Percentiles rank a stretch among this genome's conserved stretches.
Conservation (phyloP, 2,888 invertebrate species). For the Heliconius aoede region DNA sequence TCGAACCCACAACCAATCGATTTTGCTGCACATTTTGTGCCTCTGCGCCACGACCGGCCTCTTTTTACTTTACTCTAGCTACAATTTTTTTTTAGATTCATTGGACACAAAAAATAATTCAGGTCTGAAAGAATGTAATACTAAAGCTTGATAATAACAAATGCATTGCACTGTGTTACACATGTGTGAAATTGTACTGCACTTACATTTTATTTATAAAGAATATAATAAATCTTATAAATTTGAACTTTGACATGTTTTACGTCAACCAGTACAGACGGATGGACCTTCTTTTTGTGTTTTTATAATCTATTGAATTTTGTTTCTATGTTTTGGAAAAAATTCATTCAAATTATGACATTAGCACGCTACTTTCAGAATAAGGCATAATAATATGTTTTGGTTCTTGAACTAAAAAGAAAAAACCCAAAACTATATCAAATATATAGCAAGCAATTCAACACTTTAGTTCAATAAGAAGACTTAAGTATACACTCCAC, state of each 20-base stretch:
- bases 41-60: no score
- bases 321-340: not conserved
- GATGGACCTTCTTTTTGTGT: conserved; percentile 6
- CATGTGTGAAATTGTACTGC: no score
- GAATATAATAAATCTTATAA: not conserved
- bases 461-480: conserved; percentile 2
- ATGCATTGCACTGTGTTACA: no score
- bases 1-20: no score
- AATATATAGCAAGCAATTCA: conserved; percentile 1
- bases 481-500: not conserved
- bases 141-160: no score
- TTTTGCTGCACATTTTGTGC: no score
- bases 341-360: not conserved
- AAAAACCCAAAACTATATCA: not conserved
- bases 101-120: no score
- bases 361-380: not conserved
- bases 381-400: not conserved
- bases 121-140: no score
- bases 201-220: not conserved
- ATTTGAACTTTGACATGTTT: conserved; percentile 11
- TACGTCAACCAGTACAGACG: not conserved
- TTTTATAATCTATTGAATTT: not conserved
- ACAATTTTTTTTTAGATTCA: no score
- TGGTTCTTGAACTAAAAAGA: not conserved
- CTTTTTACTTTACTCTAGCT: no score